These are phyloP conservation scores for Pseudomugil tenellus DNA, from an alignment of 2,797 vertebrate species.

Conservation along the genomic window DNA sequence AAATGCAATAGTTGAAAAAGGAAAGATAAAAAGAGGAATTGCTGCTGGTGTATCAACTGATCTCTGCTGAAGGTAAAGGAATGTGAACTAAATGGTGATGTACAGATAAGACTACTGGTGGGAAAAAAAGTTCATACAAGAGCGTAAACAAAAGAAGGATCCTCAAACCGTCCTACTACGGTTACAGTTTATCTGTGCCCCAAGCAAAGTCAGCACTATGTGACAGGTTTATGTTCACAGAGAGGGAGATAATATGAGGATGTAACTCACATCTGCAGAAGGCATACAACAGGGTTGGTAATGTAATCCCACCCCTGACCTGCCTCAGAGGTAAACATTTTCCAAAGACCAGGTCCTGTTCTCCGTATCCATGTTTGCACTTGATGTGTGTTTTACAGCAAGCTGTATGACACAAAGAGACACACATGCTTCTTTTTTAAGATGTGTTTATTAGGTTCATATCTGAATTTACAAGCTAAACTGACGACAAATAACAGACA, in stretches of 20 bases:
- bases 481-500: slow-evolving; percentile 86
- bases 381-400: slow-evolving; percentile 25
- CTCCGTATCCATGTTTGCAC: slow-evolving; percentile 13
- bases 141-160: slow-evolving; percentile 8
- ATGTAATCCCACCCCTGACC: slow-evolving; percentile 54
- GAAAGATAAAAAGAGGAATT: not conserved
- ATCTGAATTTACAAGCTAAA: slow-evolving; percentile 88
- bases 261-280: slow-evolving; percentile 8
- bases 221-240: slow-evolving; percentile 42
- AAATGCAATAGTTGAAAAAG: too few species aligned
- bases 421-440: slow-evolving; percentile 48
- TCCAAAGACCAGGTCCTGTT: slow-evolving; percentile 20
- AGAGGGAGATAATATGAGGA: slow-evolving; percentile 14
- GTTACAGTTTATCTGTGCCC: slow-evolving; percentile 30
- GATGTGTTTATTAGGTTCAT: slow-evolving; percentile 86
- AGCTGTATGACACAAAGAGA: slow-evolving; percentile 35
- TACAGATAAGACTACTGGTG: slow-evolving; percentile 16
- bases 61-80: slow-evolving; percentile 34
- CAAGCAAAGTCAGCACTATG: slow-evolving; percentile 20
- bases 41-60: slow-evolving; percentile 25
- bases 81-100: slow-evolving; percentile 24
- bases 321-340: slow-evolving; percentile 66
- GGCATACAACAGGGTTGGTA: slow-evolving; percentile 9
- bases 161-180: slow-evolving; percentile 7
- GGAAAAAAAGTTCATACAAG: slow-evolving; percentile 32